Evolutionary conservation across 2,888 invertebrate genomes (phyloP), one percentile per base, ranked within the genome.

Genomic region (Acholoe squamosa): DNA sequence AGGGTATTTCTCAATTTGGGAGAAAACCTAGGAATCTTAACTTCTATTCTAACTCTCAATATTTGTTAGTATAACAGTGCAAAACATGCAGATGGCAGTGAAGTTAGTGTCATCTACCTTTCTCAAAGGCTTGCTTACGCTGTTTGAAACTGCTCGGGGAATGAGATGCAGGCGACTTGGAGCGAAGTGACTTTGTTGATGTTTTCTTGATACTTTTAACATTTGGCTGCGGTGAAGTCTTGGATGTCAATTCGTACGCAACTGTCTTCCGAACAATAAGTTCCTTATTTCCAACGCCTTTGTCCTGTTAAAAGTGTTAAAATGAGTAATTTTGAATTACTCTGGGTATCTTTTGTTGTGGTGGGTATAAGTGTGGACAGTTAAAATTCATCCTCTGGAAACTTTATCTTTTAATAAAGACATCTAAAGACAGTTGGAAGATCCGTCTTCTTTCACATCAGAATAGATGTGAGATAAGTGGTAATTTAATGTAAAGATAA

Each of bases 71-170:
- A 43, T 10, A 43, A 43, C 43, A 43, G 43, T 43, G 43, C 43
- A 43, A 3, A 25, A 28, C 43, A 43, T 22, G n/a, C n/a, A 76
- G 76, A 76, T 28, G 76, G 25, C 28, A 31, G 76, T 76, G 76
- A 76, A 25, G 76, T 76, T 76, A 76, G 76, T 5, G 54, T 7
- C 31, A 71, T 33, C 31, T 61, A 89, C 91, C 91, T 91, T 80
- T 94, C 90, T 93, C 93, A 25, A 93, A 94, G 76, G 93, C 93
- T 25, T 94, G 97, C 96, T 97, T 97, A 90, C 97, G 96, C 33
- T 97, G 97, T 95, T 97, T 97, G 94, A 97, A 97, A 61, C 97
- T 97, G 61, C 97, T 97, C 0, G 98, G 97, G 16, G 97, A 97
- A 93, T 97, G 97, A 1, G 92, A 90, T 0, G 97, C 97, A 7